Evolutionary conservation across 2,113 vertebrate species (phyloP), one percentile per base, ranked within the genome.

Genomic region (Lutjanus erythropterus): DNA sequence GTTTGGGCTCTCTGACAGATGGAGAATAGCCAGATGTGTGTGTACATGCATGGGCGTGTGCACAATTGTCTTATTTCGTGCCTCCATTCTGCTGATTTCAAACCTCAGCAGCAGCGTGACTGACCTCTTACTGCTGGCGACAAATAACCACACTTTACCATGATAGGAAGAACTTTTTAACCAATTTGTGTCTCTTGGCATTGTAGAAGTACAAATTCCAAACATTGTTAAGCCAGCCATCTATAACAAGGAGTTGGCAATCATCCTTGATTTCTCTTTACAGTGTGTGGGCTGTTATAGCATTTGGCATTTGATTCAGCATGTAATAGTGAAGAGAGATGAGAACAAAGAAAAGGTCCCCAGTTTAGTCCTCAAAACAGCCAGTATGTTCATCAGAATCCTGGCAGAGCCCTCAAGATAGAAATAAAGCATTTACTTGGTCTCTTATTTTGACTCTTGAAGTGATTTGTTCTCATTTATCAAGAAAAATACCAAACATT

Each of bases 21-120:
- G 90, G 82, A 88, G 61, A 72, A 70, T 7, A 64, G 83, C 85
- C 81, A 92, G 76, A 25, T 86, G 55, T 78, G 64, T 80, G 64
- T 71, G 55, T 66, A 9, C n/a, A 7, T 25, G 16, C 7, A 7
- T 33, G 37, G 18, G 4, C 72, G 67, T 58, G 56, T 39, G 19
- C 25, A 55, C 44, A 44, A 71, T 69, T 75, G 75, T 79, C 31
- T 82, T 76, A 80, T 80, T 83, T 80, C 11, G 6, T 6, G 47
- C 60, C 33, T 66, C 27, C 21, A 25, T 68, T 81, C 23, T 31
- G 25, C 31, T 71, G 31, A 75, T 82, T 86, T 73, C 39, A 85
- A 71, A 83, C 67, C 59, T 73, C 53, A 82, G 41, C 69, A 39
- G 72, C 61, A 71, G 58, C 50, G 59, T 46, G 16, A 77, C 47